Evolutionary conservation across 1,140 invertebrate species (phyloP).

Genomic region (Macrobrachium nipponense): DNA sequence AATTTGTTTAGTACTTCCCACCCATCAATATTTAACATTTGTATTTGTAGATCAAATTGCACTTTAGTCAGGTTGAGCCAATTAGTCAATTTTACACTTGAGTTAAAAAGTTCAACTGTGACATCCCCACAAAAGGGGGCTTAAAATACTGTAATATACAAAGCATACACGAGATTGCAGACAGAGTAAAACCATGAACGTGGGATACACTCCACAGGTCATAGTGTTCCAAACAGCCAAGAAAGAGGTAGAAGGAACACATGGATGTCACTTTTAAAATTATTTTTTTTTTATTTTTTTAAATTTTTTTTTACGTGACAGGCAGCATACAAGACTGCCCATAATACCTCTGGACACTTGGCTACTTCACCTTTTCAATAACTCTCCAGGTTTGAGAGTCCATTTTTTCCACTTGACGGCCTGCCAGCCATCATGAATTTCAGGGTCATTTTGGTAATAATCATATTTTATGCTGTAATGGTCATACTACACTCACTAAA

Average conservation of each 20-base stretch:
- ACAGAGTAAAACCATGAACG: conserved; percentile 55
- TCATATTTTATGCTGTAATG: conserved; percentile 34
- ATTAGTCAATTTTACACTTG: conserved; percentile 28
- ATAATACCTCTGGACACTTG: conserved; percentile 31
- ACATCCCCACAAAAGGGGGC: conserved; percentile 35
- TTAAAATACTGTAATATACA: conserved; percentile 54
- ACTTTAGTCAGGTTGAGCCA: conserved; percentile 17
- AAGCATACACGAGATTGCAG: conserved; percentile 58
- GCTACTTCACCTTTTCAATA: conserved; percentile 5
- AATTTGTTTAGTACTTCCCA: conserved; percentile 49
- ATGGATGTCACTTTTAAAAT: conserved; percentile 45
- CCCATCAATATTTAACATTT: neutral
- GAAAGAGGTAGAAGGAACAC: conserved; percentile 56
- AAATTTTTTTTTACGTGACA: conserved; percentile 26
- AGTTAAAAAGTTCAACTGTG: conserved; percentile 2
- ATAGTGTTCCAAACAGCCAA: conserved; percentile 41
- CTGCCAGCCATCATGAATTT: conserved; percentile 45
- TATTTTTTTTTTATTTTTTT: neutral
- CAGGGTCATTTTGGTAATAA: conserved; percentile 28
- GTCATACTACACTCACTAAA: conserved; percentile 59
- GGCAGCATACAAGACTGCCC: conserved; percentile 31
- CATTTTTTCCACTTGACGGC: conserved; percentile 13
- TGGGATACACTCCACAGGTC: conserved; percentile 38
- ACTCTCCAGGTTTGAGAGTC: no score
- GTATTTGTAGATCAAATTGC: conserved; percentile 2